A percentile compares a stretch with the other conserved stretches of the same genome.
Conservation (phyloP, 1,140 invertebrate species). For the Chlorops oryzae region DNA sequence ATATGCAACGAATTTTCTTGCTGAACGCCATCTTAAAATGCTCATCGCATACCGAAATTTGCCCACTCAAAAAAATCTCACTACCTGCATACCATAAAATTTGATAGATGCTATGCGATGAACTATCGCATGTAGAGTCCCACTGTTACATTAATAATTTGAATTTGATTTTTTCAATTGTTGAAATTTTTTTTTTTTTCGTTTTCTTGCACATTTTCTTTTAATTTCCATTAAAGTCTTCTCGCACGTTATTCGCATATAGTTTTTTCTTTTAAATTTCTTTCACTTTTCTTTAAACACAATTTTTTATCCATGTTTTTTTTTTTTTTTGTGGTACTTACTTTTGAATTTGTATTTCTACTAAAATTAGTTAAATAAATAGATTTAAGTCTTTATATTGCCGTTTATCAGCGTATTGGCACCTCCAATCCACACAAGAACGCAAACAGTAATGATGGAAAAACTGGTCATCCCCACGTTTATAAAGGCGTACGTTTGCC, state of each 20-base stretch:
- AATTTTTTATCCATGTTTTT: not conserved
- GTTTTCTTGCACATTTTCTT: not conserved
- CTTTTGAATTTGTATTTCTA: conserved; percentile 42
- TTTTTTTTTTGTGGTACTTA: conserved; percentile 24
- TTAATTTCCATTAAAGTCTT: not conserved
- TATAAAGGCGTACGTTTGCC: conserved; percentile 17
- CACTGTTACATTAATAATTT: not conserved
- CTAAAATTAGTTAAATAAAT: conserved; percentile 43
- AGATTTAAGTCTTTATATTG: conserved; percentile 46
- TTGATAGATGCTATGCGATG: too few relatives aligned
- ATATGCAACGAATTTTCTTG: too few relatives aligned
- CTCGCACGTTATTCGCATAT: too few relatives aligned
- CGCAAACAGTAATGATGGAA: conserved; percentile 47
- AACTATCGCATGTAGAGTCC: not conserved
- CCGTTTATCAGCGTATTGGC: conserved; percentile 36
- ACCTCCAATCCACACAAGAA: conserved; percentile 44
- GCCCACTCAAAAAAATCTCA: too few relatives aligned
- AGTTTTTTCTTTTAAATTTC: conserved; percentile 4
- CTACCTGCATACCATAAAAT: too few relatives aligned
- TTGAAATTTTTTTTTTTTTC: not conserved
- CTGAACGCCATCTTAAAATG: too few relatives aligned
- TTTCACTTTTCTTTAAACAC: conserved; percentile 9
- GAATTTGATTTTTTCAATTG: not conserved
- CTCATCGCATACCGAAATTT: too few relatives aligned
- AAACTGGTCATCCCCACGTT: conserved; percentile 37